These are phyloP conservation scores for Adineta ricciae DNA, from an alignment of 2,888 invertebrate species.

Conservation along the genomic window DNA sequence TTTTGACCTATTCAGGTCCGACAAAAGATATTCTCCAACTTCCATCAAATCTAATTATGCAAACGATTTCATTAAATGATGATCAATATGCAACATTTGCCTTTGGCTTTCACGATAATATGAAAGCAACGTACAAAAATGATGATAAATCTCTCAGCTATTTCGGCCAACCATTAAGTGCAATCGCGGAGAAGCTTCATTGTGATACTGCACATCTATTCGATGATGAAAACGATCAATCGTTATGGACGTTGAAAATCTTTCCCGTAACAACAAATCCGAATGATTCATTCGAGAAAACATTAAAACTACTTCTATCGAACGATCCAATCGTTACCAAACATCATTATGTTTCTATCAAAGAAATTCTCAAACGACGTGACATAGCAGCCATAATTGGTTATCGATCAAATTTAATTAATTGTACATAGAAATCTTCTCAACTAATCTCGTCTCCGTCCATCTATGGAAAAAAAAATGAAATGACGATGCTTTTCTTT, in stretches of 20 bases:
- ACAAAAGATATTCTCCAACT: neutral
- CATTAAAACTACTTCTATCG: neutral
- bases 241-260: neutral
- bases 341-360: neutral
- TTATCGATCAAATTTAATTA: neutral
- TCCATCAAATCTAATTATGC: neutral
- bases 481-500: neutral
- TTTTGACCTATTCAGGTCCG: neutral
- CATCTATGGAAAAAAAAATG: neutral
- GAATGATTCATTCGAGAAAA: neutral
- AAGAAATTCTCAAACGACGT: neutral
- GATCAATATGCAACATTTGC: neutral
- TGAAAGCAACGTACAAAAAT: neutral
- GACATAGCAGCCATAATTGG: neutral
- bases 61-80: constrained; percentile 4
- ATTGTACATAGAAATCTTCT: neutral
- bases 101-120: neutral
- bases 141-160: neutral
- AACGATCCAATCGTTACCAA: neutral
- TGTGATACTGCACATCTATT: neutral
- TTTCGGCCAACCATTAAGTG: neutral
- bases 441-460: neutral
- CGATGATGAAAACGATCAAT: neutral
- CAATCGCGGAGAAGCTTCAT: neutral
- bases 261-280: neutral